These are phyloP conservation scores for Diphyllodes magnificus DNA, from an alignment of 2,113 vertebrate species.

Conservation along the genomic window DNA sequence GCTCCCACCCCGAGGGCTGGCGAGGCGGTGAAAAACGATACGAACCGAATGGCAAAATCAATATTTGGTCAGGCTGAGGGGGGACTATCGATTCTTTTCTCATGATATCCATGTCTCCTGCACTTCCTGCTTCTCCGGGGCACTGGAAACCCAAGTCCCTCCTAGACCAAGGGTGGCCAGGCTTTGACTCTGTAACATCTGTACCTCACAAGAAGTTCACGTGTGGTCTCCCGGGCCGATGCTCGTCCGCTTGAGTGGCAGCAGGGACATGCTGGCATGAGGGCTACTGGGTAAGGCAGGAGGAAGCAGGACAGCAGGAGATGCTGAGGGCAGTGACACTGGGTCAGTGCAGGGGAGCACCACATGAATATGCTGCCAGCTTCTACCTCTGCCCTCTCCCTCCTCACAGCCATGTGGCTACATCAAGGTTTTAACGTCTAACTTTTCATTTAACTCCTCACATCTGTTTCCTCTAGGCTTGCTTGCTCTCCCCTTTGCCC, in stretches of 20 bases:
- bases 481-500: background rate
- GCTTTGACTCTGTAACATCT: slow-evolving; percentile 54
- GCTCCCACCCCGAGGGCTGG: background rate
- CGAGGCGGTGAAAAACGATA: slow-evolving; percentile 21
- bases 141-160: slow-evolving; percentile 52
- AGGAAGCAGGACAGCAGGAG: slow-evolving; percentile 26
- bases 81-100: slow-evolving; percentile 61
- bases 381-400: background rate
- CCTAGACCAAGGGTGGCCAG: slow-evolving; percentile 55
- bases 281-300: background rate
- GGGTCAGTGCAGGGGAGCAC: background rate
- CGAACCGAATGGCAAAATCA: slow-evolving; percentile 40
- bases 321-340: background rate
- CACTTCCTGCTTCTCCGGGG: slow-evolving; percentile 51
- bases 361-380: background rate
- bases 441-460: background rate
- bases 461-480: background rate
- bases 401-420: background rate
- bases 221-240: background rate
- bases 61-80: slow-evolving; percentile 58
- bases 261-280: background rate
- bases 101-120: slow-evolving; percentile 61
- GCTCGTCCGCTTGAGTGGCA: slow-evolving; percentile 29
- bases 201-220: slow-evolving; percentile 61
- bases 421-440: background rate